Evolutionary conservation across 2,888 invertebrate genomes (phyloP).

Genomic region (Tryphoninae sp.): DNA sequence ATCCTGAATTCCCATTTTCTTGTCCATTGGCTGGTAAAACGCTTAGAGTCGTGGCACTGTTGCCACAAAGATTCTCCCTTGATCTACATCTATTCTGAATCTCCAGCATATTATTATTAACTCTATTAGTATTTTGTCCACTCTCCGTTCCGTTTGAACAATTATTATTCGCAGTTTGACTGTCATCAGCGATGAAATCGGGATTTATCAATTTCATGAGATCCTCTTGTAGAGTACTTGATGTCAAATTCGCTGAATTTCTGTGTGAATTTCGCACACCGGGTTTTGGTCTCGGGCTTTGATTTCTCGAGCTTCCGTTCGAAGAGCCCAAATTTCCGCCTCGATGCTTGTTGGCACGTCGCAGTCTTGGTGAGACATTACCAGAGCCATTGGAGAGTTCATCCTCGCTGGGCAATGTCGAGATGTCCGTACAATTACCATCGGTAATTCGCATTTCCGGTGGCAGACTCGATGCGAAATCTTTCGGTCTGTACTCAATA

Average conservation of each 20-base stretch:
- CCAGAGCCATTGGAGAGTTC: conserved; percentile 84
- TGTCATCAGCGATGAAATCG: conserved; percentile 82
- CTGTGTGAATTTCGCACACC: conserved; percentile 84
- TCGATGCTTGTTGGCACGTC: conserved; percentile 81
- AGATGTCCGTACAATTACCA: conserved; percentile 82
- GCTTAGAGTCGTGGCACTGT: conserved; percentile 76
- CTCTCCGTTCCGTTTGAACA: conserved; percentile 69
- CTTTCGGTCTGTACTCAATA: conserved; percentile 81
- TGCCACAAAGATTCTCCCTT: conserved; percentile 80
- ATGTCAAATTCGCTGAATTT: conserved; percentile 84
- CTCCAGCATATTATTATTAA: conserved; percentile 79
- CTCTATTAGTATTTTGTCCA: conserved; percentile 73
- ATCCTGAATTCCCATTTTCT: conserved; percentile 77
- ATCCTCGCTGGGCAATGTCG: conserved; percentile 82
- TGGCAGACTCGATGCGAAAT: conserved; percentile 79
- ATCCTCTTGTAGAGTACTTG: conserved; percentile 90
- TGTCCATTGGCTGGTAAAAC: conserved; percentile 76
- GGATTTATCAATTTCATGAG: conserved; percentile 93
- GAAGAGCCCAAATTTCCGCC: conserved; percentile 81
- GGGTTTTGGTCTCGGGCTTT: conserved; percentile 85
- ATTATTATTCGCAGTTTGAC: conserved; percentile 75
- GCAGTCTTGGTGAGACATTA: conserved; percentile 83
- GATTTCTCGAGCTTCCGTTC: conserved; percentile 83
- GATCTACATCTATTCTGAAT: conserved; percentile 80
- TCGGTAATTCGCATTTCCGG: conserved; percentile 81